Conservation (phyloP, 92 coral and sea anemone species). For the Heteractis magnifica region DNA sequence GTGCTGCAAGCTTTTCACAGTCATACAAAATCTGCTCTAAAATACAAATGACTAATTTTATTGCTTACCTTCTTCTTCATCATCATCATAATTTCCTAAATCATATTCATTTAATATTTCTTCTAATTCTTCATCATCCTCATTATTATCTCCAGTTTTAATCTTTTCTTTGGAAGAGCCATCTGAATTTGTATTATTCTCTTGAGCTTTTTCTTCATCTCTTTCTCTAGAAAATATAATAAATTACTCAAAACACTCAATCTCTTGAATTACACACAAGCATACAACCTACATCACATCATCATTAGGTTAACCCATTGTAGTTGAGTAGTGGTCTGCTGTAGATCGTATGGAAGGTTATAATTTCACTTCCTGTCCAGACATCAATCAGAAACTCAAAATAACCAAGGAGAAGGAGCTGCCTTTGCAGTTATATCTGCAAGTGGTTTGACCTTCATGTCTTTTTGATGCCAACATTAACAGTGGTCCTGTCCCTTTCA, state of each 20-base stretch:
- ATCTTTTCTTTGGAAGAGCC: slow-evolving; percentile 12
- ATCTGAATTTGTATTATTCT: slow-evolving; percentile 8
- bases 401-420: too few species aligned
- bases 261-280: too few species aligned
- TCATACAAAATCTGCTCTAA: neutral
- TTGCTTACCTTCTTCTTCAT: slow-evolving; percentile 54
- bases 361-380: too few species aligned
- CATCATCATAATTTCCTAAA: slow-evolving; percentile 83
- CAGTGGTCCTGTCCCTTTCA: too few species aligned
- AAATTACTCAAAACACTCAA: neutral
- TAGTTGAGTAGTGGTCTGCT: too few species aligned
- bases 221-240: slow-evolving; percentile 44
- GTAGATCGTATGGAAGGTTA: too few species aligned
- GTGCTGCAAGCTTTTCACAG: neutral
- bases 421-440: too few species aligned
- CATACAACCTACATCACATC: too few species aligned
- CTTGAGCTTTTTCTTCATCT: slow-evolving; percentile 37
- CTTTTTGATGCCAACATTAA: too few species aligned
- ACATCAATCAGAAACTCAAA: too few species aligned
- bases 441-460: too few species aligned
- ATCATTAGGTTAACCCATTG: too few species aligned
- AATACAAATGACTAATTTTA: neutral
- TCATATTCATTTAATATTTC: slow-evolving; percentile 74
- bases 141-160: slow-evolving; percentile 40
- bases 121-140: slow-evolving; percentile 53